These are phyloP conservation scores for Ceratoteleas bidentatus DNA, from an alignment of 1,140 invertebrate genomes.

Conservation along the genomic window DNA sequence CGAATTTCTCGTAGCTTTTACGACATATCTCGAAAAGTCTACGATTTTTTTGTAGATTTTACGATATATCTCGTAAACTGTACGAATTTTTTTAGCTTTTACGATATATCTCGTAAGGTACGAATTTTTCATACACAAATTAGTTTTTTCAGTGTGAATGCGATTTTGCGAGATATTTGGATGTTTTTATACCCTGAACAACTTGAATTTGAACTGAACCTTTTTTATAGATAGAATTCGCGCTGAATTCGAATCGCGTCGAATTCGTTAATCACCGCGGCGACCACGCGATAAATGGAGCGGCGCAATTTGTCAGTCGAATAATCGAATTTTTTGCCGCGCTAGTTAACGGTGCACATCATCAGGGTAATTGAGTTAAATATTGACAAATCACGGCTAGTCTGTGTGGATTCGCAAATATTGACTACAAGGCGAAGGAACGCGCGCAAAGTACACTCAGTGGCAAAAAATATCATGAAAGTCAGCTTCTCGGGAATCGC, in stretches of 20 bases:
- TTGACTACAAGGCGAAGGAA: constrained; percentile 15
- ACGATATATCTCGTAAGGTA: too few species aligned
- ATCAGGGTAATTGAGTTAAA: constrained; percentile 6
- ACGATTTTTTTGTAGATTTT: too few species aligned
- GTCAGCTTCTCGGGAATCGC: too few species aligned
- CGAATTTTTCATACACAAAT: too few species aligned
- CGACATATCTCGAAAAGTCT: too few species aligned
- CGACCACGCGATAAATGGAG: background rate
- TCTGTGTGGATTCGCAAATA: constrained; percentile 8
- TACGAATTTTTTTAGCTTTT: too few species aligned
- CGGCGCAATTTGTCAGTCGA: background rate
- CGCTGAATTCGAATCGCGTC: too few species aligned
- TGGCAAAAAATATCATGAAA: too few species aligned
- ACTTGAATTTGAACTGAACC: background rate
- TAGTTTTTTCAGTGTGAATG: too few species aligned
- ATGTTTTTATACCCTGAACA: background rate
- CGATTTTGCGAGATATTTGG: background rate
- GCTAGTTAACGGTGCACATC: background rate
- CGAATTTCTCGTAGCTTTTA: too few species aligned
- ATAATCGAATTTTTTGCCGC: background rate
- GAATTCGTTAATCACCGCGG: background rate
- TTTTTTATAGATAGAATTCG: too few species aligned
- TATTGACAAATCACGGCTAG: constrained; percentile 16
- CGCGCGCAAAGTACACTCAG: constrained; percentile 1
- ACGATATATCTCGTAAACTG: too few species aligned